Evolutionary conservation across 2,888 invertebrate species (phyloP), one percentile per base, ranked within the genome.

Genomic region (Cheilosia vernalis): DNA sequence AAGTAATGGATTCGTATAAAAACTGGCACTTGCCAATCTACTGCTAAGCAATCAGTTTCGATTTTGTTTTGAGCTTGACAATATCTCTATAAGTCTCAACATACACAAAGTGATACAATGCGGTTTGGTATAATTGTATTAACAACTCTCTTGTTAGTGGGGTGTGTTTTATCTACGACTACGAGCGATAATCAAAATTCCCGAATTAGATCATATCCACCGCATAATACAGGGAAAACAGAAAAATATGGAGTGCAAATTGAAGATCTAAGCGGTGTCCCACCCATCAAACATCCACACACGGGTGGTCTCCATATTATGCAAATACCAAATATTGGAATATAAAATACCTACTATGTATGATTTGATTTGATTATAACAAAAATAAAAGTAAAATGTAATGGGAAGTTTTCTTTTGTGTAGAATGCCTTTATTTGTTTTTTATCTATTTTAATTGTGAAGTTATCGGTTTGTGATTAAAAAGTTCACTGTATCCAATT

Each of bases 261-360:
- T n/a, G 49, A 51, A 21, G 37, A 42, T 37, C n/a, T 58, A 6
- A 47, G 1, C 1, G n/a, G 33, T 0, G 3, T 72, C 0, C 64
- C 79, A 13, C 72, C 79, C 0, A n/a, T 73, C 1, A 64, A 66
- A 10, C 51, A 73, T 44, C 64, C 49, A 42, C n/a, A 33, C 4
- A 33, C 9, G 2, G 33, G 42, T 4, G 49, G 63, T n/a, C 33
- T 24, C 10, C 51, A 17, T 6, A 60, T 79, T 44, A 66, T 79
- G 64, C 79, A 79, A 42, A 60, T 17, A 37, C 72, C 73, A 2
- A 49, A 21, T 6, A 47, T 78, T 19, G 56, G 24, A 56, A 30
- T 33, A 2, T 64, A 56, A 27, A 51, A 51, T 24, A 24, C 21
- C 21, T 21, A 21, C 1, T 2, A 5, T 49, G 19, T 51, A 9